phyloP scores from a whole-genome alignment of 2,113 vertebrate species.

The Perca schrenkii region DNA sequence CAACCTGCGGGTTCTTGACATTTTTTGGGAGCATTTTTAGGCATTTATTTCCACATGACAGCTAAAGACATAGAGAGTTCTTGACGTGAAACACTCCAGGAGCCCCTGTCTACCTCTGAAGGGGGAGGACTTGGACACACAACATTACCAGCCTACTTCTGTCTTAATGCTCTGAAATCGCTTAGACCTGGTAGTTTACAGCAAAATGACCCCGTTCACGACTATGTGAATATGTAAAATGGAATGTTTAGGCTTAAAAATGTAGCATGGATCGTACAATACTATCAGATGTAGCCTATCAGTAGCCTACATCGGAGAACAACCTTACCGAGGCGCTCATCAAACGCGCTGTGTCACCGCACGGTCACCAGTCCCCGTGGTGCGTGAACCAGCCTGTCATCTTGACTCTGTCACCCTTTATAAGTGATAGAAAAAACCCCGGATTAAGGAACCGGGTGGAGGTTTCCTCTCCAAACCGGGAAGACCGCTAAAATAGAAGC shows the following conservation, averaged over 20 bases:
- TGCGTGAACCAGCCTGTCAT: slow-evolving; percentile 58
- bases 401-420: slow-evolving; percentile 28
- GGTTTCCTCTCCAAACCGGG: slow-evolving; percentile 17
- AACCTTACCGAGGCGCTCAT: slow-evolving; percentile 77
- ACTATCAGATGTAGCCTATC: not conserved
- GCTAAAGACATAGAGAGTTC: no score
- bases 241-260: not conserved
- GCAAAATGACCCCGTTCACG: not conserved
- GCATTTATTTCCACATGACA: no score
- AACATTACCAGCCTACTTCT: slow-evolving; percentile 46
- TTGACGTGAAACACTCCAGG: slow-evolving; percentile 5
- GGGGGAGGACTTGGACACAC: slow-evolving; percentile 22
- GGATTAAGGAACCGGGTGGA: slow-evolving; percentile 35
- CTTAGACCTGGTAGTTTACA: slow-evolving; percentile 3
- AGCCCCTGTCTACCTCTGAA: slow-evolving; percentile 8
- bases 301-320: not conserved
- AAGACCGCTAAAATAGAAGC: slow-evolving; percentile 13
- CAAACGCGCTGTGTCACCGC: slow-evolving; percentile 46
- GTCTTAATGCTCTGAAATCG: slow-evolving; percentile 12
- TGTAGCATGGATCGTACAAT: not conserved
- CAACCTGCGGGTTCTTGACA: slow-evolving; percentile 12
- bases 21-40: no score
- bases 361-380: slow-evolving; percentile 48
- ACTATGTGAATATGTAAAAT: not conserved
- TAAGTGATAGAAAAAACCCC: slow-evolving; percentile 18